A percentile compares a stretch with the other conserved stretches of the same genome.
Conservation (phyloP, 2,797 vertebrate species). For the Myotis findleyi region DNA sequence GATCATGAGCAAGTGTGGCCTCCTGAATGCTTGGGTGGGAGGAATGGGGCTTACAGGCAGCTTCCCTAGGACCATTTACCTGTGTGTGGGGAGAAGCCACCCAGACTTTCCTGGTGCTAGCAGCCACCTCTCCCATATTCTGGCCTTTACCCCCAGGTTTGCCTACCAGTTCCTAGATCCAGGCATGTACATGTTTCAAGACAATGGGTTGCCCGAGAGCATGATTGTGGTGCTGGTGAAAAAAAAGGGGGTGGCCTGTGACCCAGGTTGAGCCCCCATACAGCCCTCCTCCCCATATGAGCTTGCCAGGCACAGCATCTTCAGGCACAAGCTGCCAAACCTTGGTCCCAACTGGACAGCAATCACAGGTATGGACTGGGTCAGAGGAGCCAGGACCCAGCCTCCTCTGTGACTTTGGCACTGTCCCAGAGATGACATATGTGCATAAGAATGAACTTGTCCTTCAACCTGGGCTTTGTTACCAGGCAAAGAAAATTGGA, state of each 20-base stretch:
- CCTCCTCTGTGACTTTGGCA: not conserved
- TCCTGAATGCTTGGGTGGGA: rapidly evolving
- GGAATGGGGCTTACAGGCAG: too few relatives aligned
- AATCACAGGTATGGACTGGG: constrained; percentile 88
- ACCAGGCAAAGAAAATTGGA: not conserved
- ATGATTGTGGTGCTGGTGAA: constrained; percentile 92
- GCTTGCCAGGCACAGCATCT: constrained; percentile 89
- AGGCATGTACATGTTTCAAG: constrained; percentile 93
- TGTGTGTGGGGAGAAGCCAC: rapidly evolving
- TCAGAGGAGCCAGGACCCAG: not conserved
- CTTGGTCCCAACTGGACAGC: constrained; percentile 93
- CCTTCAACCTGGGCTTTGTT: not conserved
- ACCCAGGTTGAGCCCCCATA: constrained; percentile 84
- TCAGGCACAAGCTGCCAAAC: constrained; percentile 88
- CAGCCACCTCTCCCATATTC: not conserved
- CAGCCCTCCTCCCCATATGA: constrained; percentile 94
- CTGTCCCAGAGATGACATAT: not conserved
- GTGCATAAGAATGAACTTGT: not conserved
- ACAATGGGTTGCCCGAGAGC: constrained; percentile 89
- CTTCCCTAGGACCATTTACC: too few relatives aligned
- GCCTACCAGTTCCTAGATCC: constrained; percentile 93
- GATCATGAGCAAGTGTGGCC: rapidly evolving
- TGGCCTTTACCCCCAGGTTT: constrained; percentile 88
- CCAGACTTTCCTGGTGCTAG: not conserved
- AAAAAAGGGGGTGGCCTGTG: constrained; percentile 88